Evolutionary conservation across 2,797 vertebrate species (phyloP), one percentile per base, ranked within the genome.

Genomic region (Pachyuromys duprasi): DNA sequence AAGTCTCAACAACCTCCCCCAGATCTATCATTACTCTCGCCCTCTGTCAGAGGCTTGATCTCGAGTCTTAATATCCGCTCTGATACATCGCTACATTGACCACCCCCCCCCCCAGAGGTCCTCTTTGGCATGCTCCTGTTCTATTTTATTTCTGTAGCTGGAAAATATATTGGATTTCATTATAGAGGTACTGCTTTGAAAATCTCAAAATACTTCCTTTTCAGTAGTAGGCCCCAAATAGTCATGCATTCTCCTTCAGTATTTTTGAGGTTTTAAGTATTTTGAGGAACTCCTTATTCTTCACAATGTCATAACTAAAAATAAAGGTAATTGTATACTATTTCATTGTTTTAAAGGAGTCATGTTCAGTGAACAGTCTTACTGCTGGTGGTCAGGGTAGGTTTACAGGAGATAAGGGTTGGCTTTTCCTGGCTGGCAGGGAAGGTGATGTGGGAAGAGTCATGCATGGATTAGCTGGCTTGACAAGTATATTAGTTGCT

Each of bases 151-250:
- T n/a, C n/a, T n/a, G 2, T 79, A 39, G 36, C 20, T n/a, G 33
- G 33, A 69, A 92, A 69, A 78, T 88, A 39, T 49, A 31, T 31
- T 89, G 33, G 60, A 89, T 83, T 92, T 95, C 13, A 78, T 18
- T 79, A 33, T 49, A 55, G 28, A 86, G 31, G 39, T 65, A 49
- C 49, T 11, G 49, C 49, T 49, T 49, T 2, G 49, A 49, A 49
- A 49, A 49, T 49, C 49, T 49, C 49, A 49, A 49, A 49, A 49
- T 49, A 49, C 49, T 9, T 49, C 8, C 49, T 49, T 49, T 49
- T 49, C 49, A 49, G 49, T 49, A 49, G 49, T 49, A 49, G 49
- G 49, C 8, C 49, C 49, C 49, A 49, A 49, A 49, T 49, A 49
- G 49, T 49, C 49, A 49, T 49, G 9, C 49, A 49, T 3, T 83